Conservation (phyloP, 1,140 invertebrate species). For the Euglossa dilemma region DNA sequence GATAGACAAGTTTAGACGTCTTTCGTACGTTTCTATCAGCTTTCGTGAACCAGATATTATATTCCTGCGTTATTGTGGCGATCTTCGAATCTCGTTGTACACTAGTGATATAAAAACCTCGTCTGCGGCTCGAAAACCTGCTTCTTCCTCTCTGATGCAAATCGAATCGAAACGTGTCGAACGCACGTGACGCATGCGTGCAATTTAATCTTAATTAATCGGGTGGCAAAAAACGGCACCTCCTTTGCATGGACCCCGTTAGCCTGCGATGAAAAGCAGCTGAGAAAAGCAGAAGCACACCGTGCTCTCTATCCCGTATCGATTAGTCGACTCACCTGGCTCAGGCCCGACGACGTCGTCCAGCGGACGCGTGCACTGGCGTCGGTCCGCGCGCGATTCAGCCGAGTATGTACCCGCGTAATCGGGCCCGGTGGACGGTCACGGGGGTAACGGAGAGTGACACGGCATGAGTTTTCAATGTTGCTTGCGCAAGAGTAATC, state of each 20-base stretch:
- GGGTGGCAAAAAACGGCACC: neutral
- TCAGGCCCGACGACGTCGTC: neutral
- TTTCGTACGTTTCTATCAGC: no score
- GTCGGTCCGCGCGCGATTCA: neutral
- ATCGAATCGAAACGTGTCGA: neutral
- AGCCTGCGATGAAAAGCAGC: neutral
- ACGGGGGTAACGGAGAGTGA: constrained; percentile 1
- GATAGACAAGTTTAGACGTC: no score
- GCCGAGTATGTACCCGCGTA: constrained; percentile 3
- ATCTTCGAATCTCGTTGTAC: no score
- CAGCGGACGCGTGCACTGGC: neutral
- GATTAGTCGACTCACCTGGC: neutral
- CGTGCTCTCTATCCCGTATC: neutral
- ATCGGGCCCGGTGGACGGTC: neutral
- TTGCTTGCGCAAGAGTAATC: constrained; percentile 45
- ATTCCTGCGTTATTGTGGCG: no score
- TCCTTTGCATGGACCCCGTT: constrained; percentile 17
- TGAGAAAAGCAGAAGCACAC: neutral
- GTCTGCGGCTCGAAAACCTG: no score
- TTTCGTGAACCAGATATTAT: no score
- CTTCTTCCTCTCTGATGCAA: no score
- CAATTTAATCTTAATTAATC: constrained; percentile 16
- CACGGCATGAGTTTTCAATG: constrained; percentile 42
- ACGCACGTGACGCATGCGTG: neutral
- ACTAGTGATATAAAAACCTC: no score